Evolutionary conservation across 1,140 invertebrate genomes (phyloP), one percentile per base, ranked within the genome.

Genomic region (Lasaia peninsularis): DNA sequence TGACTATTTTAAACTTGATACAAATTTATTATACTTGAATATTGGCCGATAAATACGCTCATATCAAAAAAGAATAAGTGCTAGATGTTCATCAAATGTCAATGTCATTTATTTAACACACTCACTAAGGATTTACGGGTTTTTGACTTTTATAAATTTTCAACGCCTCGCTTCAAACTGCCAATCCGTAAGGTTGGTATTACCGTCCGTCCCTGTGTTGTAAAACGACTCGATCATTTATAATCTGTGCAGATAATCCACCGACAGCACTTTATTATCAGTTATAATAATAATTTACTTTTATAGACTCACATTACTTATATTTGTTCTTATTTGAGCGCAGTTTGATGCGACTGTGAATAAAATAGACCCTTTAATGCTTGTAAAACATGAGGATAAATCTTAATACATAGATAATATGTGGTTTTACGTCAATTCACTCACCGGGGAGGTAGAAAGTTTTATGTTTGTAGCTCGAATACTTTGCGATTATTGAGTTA

Each of bases 211-310:
- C 74, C 73, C 71, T 71, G 72, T 72, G 76, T 63, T 84, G 80
- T 81, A 80, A 82, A 82, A 73, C 65, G 63, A 75, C 75, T 65
- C 56, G 73, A 74, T 72, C 80, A 80, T 87, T 82, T 78, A 85
- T 87, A 84, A 87, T 84, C 73, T 60, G 71, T 73, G 67, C 81
- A 80, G 79, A 85, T 85, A 84, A 87, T 82, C 78, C 78, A 81
- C 76, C 69, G 81, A 87, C 81, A 78, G 71, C 80, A 87, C 80
- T 85, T 87, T 87, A 87, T 87, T 87, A 87, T 85, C 80, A 87
- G 81, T 87, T 85, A 87, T 84, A 80, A 86, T 86, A 87, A 87
- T 87, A 87, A 87, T 84, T 85, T 84, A 87, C 80, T 83, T 86
- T 87, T 86, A 87, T 87, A 84, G 82, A 85, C 80, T 78, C 76